Evolutionary conservation across 53 echinoderm and acorn worm species (phyloP).

Genomic region (Stichopus horrens): DNA sequence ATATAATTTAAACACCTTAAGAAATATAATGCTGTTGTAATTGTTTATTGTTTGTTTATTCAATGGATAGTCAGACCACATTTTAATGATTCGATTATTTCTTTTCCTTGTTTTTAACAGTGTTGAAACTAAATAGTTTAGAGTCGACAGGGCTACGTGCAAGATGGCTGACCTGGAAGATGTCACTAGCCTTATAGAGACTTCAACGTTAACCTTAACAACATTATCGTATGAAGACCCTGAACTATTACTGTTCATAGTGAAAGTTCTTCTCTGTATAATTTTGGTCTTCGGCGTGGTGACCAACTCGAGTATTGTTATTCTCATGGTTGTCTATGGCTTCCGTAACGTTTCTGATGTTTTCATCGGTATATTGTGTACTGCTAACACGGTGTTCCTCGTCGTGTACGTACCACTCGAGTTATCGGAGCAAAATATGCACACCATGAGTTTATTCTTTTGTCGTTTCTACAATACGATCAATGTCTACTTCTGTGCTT

Average conservation of each 20-base stretch:
- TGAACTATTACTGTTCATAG: background rate
- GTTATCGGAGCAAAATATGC: background rate
- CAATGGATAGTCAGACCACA: no score
- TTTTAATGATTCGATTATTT: no score
- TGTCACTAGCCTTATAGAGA: background rate
- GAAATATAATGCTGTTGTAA: no score
- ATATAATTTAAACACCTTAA: no score
- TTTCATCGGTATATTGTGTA: conserved; percentile 52
- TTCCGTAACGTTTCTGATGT: conserved; percentile 61
- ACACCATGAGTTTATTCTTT: background rate
- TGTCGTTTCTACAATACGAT: conserved; percentile 36
- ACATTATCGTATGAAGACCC: background rate
- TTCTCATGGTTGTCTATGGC: conserved; percentile 50
- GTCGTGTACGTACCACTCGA: conserved; percentile 28
- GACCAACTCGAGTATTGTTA: conserved; percentile 43
- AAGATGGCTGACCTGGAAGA: background rate
- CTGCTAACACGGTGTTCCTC: conserved; percentile 45
- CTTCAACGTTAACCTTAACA: background rate
- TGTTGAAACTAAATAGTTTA: no score
- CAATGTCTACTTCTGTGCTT: conserved; percentile 45
- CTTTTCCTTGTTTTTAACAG: no score
- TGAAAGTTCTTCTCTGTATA: conserved; percentile 45
- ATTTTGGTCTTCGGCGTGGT: conserved; percentile 51
- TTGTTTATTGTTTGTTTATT: no score
- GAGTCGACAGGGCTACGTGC: background rate